Base-by-base conservation (phyloP, 2,888 invertebrate genomes). In the Eupithecia vulgata region DNA sequence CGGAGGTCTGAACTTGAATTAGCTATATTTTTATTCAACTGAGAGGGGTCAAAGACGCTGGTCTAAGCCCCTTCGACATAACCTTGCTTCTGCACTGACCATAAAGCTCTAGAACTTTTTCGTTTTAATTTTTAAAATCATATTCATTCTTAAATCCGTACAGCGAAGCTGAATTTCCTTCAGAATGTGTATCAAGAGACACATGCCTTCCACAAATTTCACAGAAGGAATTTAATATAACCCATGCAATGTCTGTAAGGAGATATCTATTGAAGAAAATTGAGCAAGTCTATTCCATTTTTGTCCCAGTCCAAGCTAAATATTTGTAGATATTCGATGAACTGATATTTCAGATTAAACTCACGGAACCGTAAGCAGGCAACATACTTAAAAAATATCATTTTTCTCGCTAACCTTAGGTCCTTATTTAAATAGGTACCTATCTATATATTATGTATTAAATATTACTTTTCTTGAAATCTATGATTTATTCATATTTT, bases 211-310 rank as follows among this genome's bases (percentile, higher is more conserved):
- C 25, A n/a, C 21, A 21, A 66, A 62, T 57, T 66, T 66, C 12
- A 48, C n/a, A 52, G n/a, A 40, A 52, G 74, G 74, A 74, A 74
- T 74, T 72, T 74, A 74, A 72, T 74, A 61, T 69, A 72, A 62
- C 71, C 68, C 74, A 67, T 67, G 72, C 71, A 71, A 34, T 71
- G 66, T 74, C 68, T 70, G 66, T 34, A 67, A 70, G 64, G 64
- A 74, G 68, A 68, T 74, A 72, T 68, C 68, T 74, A 74, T 74
- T 71, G 61, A 37, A 69, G 71, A 52, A 69, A 74, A 71, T 74
- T 71, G 66, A 69, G 71, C 40, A 61, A 42, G 57, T 62, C 65
- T 75, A 67, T 75, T 69, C 71, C 45, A 71, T 71, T 61, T 70
- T 37, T 66, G 52, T 25, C 40, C 59, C 21, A 42, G 71, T 74